Evolutionary conservation across 2,888 invertebrate genomes (phyloP), one percentile per base, ranked within the genome.

Genomic region (Calameuta pallipes): DNA sequence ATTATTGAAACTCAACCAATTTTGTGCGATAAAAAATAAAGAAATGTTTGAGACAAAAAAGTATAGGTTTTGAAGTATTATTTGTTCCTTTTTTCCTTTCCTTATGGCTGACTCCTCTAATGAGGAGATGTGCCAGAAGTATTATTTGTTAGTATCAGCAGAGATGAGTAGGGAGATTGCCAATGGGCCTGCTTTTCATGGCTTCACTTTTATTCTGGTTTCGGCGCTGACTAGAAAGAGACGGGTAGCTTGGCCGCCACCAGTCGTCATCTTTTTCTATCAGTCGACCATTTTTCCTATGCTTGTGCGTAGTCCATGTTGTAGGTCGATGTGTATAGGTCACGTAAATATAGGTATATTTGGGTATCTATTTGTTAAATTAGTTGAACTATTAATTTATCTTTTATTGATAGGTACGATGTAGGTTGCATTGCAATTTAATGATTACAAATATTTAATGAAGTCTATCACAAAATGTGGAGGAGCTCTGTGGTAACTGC

Each of bases 401-500:
- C 6, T 56, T 56, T 2, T 23, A 23, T 23, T 56, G 23, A 56
- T 56, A 56, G 56, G 2, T 56, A 56, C 56, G 6, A 56, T 56
- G 23, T 56, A 56, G 23, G 23, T 56, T 23, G 56, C 9, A 56
- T 23, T 23, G 9, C 23, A 2, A 56, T 56, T 23, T 56, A 56
- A 56, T 23, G 23, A 9, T 56, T 41, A 6, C 23, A 56, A 23
- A 23, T 9, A 56, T 23, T 23, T 56, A 37, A 36, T 34, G 30
- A 74, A 36, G 30, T 34, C 13, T 31, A 73, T 71, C 68, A 6
- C 74, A 80, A 81, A 69, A 88, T 89, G 86, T 93, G 92, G 93
- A 93, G 91, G 84, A 89, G 90, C 78, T 90, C 90, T 56, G 92
- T 93, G 1, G 89, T 92, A 11, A 88, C 87, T 30, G 90, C 92